Base-by-base conservation (phyloP, 2,888 invertebrate species). In the Carpatolechia fugitivella region DNA sequence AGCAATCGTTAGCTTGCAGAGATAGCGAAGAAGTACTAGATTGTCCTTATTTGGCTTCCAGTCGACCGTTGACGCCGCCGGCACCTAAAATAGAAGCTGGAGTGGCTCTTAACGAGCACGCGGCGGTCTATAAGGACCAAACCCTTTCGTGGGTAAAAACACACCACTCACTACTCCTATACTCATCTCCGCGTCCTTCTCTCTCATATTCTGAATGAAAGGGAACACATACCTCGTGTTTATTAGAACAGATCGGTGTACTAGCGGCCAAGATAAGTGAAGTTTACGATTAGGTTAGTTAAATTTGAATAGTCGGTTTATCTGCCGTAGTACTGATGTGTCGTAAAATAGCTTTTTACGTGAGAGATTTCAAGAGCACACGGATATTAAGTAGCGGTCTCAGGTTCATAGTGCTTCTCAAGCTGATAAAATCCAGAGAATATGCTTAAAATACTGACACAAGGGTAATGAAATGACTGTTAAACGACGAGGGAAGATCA, bases 51-150 rank as follows among this genome's bases (percentile, higher is more conserved):
- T 66, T 61, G 78, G 80, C 53, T 50, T 52, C 55, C 54, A 62
- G 70, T 63, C 69, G 68, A 61, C 71, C 57, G 66, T 66, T 72
- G 72, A 78, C 70, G 70, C 76, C 76, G 72, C 66, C 72, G 61
- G 55, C 58, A 60, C 79, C 79, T 74, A 72, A 85, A 77, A 84
- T 74, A 82, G 84, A 69, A 67, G 59, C 44, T 57, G 59, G 59
- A 65, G 63, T 68, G 66, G 66, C 70, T 76, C 70, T 72, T 81
- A 85, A 82, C 80, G 80, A 85, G 73, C 72, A 56, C 60, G 65
- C 64, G 69, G 68, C 68, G 66, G 63, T 61, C 54, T 61, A 60
- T 67, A 63, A 70, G 72, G 68, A 70, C 66, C 66, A 64, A 66
- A 65, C 60, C 67, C 60, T 64, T 69, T 66, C 62, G 54, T 63